Percentiles rank a stretch among this genome's conserved stretches.
Conservation (phyloP, 2,797 vertebrate species). For the Tokudaia muenninki region DNA sequence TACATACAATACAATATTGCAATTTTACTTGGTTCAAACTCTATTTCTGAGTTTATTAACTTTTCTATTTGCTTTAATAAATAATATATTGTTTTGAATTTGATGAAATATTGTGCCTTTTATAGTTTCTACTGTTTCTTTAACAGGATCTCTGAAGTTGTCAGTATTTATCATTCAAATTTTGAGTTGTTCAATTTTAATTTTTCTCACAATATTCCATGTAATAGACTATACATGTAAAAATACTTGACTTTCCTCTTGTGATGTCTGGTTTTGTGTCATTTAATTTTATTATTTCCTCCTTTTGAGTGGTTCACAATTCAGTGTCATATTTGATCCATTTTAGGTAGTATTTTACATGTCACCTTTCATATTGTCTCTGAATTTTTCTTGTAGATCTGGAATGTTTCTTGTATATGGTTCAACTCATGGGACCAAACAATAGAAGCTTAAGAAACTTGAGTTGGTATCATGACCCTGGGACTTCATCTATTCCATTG, state of each 20-base stretch:
- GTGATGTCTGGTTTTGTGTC: not conserved
- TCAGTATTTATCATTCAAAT: conserved; percentile 3
- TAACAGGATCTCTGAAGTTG: not conserved
- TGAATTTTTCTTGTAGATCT: not conserved
- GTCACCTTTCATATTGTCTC: not conserved
- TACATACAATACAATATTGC: not conserved
- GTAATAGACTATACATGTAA: not conserved
- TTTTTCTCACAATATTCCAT: not conserved
- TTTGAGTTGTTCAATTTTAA: not conserved
- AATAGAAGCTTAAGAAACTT: not conserved
- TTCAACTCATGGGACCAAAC: not conserved
- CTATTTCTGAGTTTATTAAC: not conserved
- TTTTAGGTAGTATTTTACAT: not conserved
- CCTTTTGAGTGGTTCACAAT: not conserved
- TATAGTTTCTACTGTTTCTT: not conserved
- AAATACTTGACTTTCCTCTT: not conserved
- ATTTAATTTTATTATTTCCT: not conserved
- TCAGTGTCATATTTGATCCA: not conserved
- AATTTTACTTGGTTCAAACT: not conserved
- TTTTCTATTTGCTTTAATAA: conserved; percentile 2
- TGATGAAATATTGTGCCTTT: not conserved
- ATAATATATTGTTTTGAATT: not conserved
- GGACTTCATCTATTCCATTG: not conserved
- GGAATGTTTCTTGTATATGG: not conserved
- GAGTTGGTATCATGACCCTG: not conserved